Evolutionary conservation across 2,797 vertebrate species (phyloP), one percentile per base, ranked within the genome.

Genomic region (Notamacropus eugenii): DNA sequence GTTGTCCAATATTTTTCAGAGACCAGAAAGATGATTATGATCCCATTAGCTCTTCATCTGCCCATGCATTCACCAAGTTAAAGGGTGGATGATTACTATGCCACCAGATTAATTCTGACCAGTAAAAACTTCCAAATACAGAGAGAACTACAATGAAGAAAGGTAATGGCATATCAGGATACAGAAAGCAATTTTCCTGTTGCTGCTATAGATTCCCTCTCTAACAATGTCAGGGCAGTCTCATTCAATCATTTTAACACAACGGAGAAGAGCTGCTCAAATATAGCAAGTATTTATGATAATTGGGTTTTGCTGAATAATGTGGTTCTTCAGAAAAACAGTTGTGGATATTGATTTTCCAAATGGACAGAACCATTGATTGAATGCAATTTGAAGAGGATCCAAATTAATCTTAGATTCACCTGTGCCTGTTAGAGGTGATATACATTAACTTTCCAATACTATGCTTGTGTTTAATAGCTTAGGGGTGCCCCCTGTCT

Each of bases 261-360:
- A 96, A 93, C 96, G 93, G 19, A 91, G 82, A 96, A 98, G 94
- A 97, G 96, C 93, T 97, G 40, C 92, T 97, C 19, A 96, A 92
- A 93, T 94, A 91, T 92, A 95, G 91, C 91, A 94, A 92, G 90
- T 97, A 40, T 96, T 98, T 97, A 98, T 98, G 97, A 97, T 98
- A 97, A 98, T 97, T 97, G 98, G 96, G 91, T 98, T 98, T 98
- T 97, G 96, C 94, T 90, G n/a, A 98, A 93, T 95, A 96, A 93
- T 67, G 55, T 90, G 96, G 93, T 94, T 97, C 93, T 96, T 97
- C 96, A 92, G 59, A 97, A 0, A 94, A 91, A 54, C 52, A 57
- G 92, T 54, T 94, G 97, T 98, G 96, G 97, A 97, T 95, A 96
- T 90, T 96, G 94, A 97, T 91, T 96, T 97, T 97, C 92, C 94